A percentile compares a stretch with the other conserved stretches of the same genome.
Evolutionary conservation across 2,888 invertebrate species (phyloP).

Genomic region (Dinocampus coccinellae): DNA sequence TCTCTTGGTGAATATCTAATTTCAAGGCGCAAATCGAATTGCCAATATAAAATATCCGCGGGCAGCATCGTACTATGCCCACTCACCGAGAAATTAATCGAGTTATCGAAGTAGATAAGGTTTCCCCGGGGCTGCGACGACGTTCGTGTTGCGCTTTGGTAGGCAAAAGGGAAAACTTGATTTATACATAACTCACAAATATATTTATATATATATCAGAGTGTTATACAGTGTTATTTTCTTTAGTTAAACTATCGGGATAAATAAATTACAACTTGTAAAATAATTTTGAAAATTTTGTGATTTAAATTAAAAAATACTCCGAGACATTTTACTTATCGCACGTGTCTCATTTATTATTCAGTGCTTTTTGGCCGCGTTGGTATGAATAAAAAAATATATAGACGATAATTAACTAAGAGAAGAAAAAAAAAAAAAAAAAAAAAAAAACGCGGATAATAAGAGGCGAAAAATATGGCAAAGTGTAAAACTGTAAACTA

Average conservation of each 20-base stretch:
- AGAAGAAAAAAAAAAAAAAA: neutral
- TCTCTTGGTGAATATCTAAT: constrained; percentile 33
- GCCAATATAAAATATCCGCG: constrained; percentile 37
- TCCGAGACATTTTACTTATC: constrained; percentile 7
- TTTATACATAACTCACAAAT: neutral
- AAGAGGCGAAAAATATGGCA: neutral
- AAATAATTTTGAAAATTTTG: constrained; percentile 18
- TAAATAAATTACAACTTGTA: constrained; percentile 4
- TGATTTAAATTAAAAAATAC: neutral
- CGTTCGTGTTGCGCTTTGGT: constrained; percentile 20
- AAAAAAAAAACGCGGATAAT: neutral
- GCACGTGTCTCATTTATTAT: constrained; percentile 24
- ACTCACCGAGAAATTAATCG: constrained; percentile 44
- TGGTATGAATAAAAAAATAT: constrained; percentile 9
- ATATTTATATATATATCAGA: constrained; percentile 2
- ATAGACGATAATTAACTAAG: neutral
- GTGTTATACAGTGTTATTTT: neutral
- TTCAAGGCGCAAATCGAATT: constrained; percentile 37
- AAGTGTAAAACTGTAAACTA: too few relatives aligned
- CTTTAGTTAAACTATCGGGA: neutral
- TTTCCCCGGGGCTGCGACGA: constrained; percentile 25
- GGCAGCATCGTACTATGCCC: constrained; percentile 23
- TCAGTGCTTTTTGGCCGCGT: neutral
- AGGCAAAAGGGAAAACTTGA: constrained; percentile 26
- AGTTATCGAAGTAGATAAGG: constrained; percentile 46